phyloP scores from a whole-genome alignment of 2,888 invertebrate genomes.

The Nysson spinosus region DNA sequence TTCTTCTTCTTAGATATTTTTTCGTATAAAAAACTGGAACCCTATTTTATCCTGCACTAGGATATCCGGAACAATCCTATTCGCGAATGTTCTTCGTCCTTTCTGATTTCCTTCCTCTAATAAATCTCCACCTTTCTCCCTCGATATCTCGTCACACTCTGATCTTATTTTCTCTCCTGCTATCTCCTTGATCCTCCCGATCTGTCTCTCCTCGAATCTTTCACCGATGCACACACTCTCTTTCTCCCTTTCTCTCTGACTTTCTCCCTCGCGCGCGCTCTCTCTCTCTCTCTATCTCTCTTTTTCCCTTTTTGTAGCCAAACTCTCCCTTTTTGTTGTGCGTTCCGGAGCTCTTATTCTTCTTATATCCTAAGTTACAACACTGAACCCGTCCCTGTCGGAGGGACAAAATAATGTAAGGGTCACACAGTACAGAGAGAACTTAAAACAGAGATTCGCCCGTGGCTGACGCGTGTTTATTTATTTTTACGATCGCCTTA shows the following conservation, averaged over 20 bases:
- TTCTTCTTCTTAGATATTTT: slow-evolving; percentile 31
- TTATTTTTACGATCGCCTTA: slow-evolving; percentile 44
- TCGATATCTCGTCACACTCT: slow-evolving; percentile 20
- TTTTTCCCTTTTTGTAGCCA: slow-evolving; percentile 23
- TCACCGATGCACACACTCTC: slow-evolving; percentile 4
- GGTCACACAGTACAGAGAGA: slow-evolving; percentile 70
- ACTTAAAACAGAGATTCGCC: slow-evolving; percentile 64
- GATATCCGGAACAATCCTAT: slow-evolving; percentile 21
- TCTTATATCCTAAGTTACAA: slow-evolving; percentile 75
- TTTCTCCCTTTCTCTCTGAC: slow-evolving; percentile 16
- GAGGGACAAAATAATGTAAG: slow-evolving; percentile 75
- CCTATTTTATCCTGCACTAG: slow-evolving; percentile 30
- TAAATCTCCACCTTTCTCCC: slow-evolving; percentile 31
- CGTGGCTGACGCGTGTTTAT: slow-evolving; percentile 53
- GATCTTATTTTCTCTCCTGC: slow-evolving; percentile 36
- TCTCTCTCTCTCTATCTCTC: slow-evolving; percentile 9
- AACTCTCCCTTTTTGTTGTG: slow-evolving; percentile 56
- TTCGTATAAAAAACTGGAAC: slow-evolving; percentile 60
- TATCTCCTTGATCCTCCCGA: slow-evolving; percentile 19
- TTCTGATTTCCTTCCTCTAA: slow-evolving; percentile 10
- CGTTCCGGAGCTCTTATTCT: slow-evolving; percentile 68
- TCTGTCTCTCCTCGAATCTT: slow-evolving; percentile 17
- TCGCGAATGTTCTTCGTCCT: slow-evolving; percentile 17
- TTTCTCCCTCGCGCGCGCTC: no score
- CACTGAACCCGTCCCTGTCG: slow-evolving; percentile 74